phyloP scores from a whole-genome alignment of 2,888 invertebrate genomes.

The Agriotes lineatus region DNA sequence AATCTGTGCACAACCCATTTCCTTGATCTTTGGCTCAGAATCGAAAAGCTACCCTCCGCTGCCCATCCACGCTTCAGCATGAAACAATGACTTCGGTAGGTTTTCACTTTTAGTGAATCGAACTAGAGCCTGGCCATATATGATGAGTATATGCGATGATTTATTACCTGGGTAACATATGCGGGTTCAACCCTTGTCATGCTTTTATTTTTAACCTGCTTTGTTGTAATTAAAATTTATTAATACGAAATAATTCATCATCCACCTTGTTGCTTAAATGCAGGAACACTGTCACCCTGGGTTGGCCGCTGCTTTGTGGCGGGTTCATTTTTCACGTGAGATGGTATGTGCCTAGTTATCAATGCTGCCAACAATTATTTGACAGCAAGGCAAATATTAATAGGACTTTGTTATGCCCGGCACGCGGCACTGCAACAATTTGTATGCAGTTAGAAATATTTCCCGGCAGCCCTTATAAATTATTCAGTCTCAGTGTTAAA shows the following conservation, averaged over 20 bases:
- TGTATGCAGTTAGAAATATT: background rate
- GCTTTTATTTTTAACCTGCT: constrained; percentile 55
- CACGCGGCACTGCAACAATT: too few relatives aligned
- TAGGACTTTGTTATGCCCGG: too few relatives aligned
- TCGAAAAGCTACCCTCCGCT: too few relatives aligned
- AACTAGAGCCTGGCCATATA: constrained; percentile 8
- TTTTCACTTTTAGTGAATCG: background rate
- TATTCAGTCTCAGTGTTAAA: constrained; percentile 14
- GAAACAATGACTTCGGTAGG: too few relatives aligned
- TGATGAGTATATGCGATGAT: constrained; percentile 34
- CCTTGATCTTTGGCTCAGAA: background rate
- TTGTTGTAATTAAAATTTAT: constrained; percentile 59
- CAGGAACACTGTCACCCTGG: constrained; percentile 12
- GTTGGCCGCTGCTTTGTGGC: background rate
- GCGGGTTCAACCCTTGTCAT: constrained; percentile 52
- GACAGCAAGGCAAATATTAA: too few relatives aligned
- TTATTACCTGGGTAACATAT: constrained; percentile 41
- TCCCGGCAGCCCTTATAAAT: background rate
- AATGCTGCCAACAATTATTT: too few relatives aligned
- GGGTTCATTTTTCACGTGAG: background rate
- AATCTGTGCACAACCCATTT: constrained; percentile 25
- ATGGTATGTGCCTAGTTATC: background rate
- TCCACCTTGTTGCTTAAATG: constrained; percentile 17
- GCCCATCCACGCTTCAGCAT: too few relatives aligned
- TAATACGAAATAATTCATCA: constrained; percentile 55